These are phyloP conservation scores for Hydractinia echinata DNA, from an alignment of 30 jellyfish, hydroid and myxozoan species.

Conservation along the genomic window DNA sequence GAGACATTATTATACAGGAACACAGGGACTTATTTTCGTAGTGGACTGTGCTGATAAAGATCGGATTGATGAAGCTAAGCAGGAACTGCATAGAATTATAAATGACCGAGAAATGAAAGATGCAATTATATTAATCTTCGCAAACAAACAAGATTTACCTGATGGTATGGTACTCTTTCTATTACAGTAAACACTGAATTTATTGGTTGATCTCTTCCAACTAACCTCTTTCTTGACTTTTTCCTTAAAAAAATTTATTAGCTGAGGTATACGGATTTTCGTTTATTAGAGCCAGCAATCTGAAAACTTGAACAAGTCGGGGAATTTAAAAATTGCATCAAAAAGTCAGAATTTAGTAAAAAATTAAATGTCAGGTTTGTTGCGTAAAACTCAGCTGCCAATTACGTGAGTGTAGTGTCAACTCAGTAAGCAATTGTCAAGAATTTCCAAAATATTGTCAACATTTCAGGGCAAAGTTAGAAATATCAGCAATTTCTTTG, in stretches of 20 bases:
- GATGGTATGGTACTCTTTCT: slow-evolving; percentile 56
- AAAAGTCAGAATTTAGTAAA: no score
- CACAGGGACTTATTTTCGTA: slow-evolving; percentile 94
- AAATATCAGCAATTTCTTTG: no score
- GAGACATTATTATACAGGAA: slow-evolving; percentile 98
- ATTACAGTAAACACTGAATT: not conserved
- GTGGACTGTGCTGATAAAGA: slow-evolving; percentile 99
- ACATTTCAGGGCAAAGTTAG: no score
- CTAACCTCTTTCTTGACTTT: not conserved
- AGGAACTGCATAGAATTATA: slow-evolving; percentile 92
- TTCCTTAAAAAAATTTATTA: not conserved
- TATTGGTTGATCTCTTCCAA: not conserved
- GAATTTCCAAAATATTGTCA: no score
- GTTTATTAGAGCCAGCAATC: no score
- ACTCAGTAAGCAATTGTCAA: no score
- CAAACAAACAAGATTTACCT: slow-evolving; percentile 95
- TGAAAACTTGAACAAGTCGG: no score
- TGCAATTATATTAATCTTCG: slow-evolving; percentile 88
- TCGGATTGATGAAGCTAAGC: slow-evolving; percentile 96
- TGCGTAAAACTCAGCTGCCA: no score
- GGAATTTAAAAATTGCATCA: no score
- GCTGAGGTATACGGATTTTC: no score
- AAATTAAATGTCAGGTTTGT: no score
- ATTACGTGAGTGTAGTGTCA: no score
- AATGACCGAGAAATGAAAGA: slow-evolving; percentile 98